A percentile compares a stretch with the other conserved stretches of the same genome.
phyloP scores from a whole-genome alignment of 2,797 vertebrate genomes.

The Eospalax fontanierii region DNA sequence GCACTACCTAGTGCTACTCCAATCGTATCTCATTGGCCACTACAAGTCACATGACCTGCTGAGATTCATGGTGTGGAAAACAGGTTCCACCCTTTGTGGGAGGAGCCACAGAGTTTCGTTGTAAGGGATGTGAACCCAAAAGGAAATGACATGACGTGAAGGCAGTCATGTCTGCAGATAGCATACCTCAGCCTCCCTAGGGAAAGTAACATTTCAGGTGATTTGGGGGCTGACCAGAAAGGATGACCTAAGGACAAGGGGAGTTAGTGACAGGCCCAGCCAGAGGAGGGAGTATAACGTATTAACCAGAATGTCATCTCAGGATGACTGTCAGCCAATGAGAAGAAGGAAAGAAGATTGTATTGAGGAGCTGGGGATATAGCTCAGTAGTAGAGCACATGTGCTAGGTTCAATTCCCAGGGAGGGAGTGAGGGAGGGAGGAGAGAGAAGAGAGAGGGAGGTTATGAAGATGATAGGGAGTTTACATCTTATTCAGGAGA shows the following conservation, averaged over 20 bases:
- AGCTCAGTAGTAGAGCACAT: not conserved
- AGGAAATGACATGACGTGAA: not conserved
- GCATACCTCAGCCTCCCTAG: not conserved
- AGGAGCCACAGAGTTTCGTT: not conserved
- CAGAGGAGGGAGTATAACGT: too few species aligned
- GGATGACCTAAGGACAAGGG: not conserved
- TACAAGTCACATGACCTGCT: not conserved
- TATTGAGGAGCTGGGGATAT: not conserved
- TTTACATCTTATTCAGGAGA: not conserved
- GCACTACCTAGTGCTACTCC: not conserved
- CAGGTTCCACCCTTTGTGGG: not conserved
- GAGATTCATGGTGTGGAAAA: not conserved
- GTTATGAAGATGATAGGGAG: not conserved
- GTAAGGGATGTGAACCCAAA: not conserved
- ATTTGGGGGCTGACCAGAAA: not conserved
- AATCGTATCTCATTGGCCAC: not conserved
- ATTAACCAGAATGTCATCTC: not conserved
- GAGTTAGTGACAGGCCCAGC: not conserved
- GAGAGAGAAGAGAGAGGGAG: not conserved
- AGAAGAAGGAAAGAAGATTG: not conserved
- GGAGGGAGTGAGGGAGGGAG: not conserved
- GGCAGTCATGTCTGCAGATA: not conserved
- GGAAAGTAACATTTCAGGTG: not conserved
- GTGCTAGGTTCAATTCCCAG: too few species aligned
- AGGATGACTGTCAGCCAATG: not conserved